Conservation (phyloP, 35 echinoderm and acorn worm species). For the Hemicentrotus pulcherrimus region DNA sequence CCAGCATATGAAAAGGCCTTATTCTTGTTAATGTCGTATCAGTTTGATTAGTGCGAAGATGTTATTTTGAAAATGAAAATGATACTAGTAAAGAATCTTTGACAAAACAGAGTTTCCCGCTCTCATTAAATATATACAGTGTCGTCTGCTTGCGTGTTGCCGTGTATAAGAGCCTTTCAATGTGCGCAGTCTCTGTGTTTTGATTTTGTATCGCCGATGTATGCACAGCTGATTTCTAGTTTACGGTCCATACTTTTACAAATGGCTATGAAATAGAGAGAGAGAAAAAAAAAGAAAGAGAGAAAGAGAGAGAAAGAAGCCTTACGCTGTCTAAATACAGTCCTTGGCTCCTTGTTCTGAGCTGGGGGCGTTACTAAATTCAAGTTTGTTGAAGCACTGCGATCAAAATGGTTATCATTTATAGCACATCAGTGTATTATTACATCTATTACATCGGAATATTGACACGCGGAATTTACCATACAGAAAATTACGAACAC, state of each 20-base stretch:
- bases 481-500: neutral
- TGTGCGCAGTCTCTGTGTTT: too few relatives aligned
- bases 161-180: too few relatives aligned
- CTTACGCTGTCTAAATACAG: neutral
- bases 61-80: too few relatives aligned
- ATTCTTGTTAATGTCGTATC: too few relatives aligned
- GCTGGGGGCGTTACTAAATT: neutral
- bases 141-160: too few relatives aligned
- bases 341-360: neutral
- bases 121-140: too few relatives aligned
- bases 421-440: neutral
- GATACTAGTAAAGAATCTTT: too few relatives aligned
- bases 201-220: neutral
- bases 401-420: neutral
- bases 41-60: too few relatives aligned
- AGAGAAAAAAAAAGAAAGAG: neutral
- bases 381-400: neutral
- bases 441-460: too few relatives aligned
- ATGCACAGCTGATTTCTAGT: neutral
- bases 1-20: too few relatives aligned
- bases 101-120: too few relatives aligned
- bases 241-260: neutral
- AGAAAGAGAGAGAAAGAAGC: neutral
- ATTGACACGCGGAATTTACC: neutral
- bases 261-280: neutral